Evolutionary conservation across 1,140 invertebrate species (phyloP), one percentile per base, ranked within the genome.

Genomic region (Trypoxylus dichotomus): DNA sequence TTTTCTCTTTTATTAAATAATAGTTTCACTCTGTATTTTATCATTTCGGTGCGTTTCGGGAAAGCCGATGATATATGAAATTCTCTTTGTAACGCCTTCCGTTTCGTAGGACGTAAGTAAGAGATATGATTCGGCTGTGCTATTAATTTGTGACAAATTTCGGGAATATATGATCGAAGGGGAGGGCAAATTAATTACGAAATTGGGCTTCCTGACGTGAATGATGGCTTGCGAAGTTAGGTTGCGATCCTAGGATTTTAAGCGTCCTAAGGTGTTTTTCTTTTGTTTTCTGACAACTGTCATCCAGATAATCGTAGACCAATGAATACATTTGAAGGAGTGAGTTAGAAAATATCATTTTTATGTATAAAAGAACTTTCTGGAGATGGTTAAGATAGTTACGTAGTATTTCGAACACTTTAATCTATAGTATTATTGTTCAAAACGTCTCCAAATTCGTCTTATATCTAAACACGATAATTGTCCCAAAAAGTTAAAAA

Each of bases 11-110:
- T 68, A 68, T 27, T 68, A 29, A 68, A 29, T 24, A 24, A 68
- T 68, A 68, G 60, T 68, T 68, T 68, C 60, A 68, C 27, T 25
- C 21, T 25, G 60, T 68, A 68, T 68, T 68, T 68, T 68, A 68
- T 68, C 60, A 68, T 68, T 3, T 24, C 60, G 19, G 7, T 11
- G 60, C 60, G 24, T 68, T 29, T n/a, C 7, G 60, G 60, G 60
- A 13, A 68, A 15, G 7, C 0, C 60, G 60, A 68, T 68, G 60
- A 68, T 68, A 68, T 68, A 68, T 68, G 21, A 24, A 24, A 68
- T 27, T 27, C 27, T 54, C 19, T 19, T 19, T n/a, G 15, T 54
- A 5, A 15, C 21, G 60, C 25, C 27, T 27, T 27, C 2, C 47
- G 47, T 58, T 58, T 58, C 24, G 21, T 3, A 29, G 15, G 7